phyloP scores from a whole-genome alignment of 2,888 invertebrate species.

The Hemaris fuciformis region DNA sequence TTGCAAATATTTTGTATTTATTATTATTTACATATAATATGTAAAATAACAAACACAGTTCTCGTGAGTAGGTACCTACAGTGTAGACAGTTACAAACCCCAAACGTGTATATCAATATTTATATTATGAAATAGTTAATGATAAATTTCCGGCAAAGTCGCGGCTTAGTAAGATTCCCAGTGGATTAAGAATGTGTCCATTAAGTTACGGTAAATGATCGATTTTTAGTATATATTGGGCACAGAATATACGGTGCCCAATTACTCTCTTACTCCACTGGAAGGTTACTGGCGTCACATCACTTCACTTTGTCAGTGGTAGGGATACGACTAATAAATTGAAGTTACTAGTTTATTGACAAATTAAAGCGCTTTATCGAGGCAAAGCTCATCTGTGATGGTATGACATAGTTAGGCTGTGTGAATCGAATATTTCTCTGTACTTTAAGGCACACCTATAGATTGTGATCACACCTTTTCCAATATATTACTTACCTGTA shows the following conservation, averaged over 20 bases:
- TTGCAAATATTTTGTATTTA: constrained; percentile 10
- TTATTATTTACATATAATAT: background rate
- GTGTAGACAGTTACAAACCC: constrained; percentile 12
- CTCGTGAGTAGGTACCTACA: background rate
- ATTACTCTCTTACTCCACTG: background rate
- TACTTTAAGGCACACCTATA: constrained; percentile 3
- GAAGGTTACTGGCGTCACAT: background rate
- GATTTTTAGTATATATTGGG: background rate
- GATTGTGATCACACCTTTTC: background rate
- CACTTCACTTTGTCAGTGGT: background rate
- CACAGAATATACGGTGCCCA: background rate
- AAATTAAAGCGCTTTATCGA: constrained; percentile 55
- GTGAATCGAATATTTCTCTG: constrained; percentile 24
- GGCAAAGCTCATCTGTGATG: constrained; percentile 79
- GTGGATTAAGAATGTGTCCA: background rate
- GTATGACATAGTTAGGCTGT: constrained; percentile 73
- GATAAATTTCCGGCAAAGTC: background rate
- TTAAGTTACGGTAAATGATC: background rate
- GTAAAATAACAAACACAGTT: background rate
- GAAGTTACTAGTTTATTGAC: constrained; percentile 49
- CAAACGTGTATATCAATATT: constrained; percentile 15
- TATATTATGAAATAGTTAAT: background rate
- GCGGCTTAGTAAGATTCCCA: background rate
- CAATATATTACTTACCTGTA: background rate
- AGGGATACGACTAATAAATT: constrained; percentile 11